Evolutionary conservation across 2,888 invertebrate genomes (phyloP).

Genomic region (Clivina fossor): DNA sequence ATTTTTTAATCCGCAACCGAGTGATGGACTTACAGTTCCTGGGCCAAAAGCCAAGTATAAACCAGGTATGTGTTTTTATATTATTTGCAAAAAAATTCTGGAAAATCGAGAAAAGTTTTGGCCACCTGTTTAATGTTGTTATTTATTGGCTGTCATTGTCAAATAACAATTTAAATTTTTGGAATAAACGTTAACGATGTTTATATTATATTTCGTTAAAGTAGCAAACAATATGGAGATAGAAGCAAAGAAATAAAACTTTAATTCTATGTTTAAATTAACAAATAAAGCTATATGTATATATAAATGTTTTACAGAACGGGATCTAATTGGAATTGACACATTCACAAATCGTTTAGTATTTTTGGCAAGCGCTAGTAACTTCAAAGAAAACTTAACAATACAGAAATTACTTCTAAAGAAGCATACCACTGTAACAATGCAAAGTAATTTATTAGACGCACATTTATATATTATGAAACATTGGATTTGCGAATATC

Average conservation of each 20-base stretch:
- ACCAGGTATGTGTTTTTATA: too few relatives aligned
- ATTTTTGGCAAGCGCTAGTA: conserved; percentile 87
- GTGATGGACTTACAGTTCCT: conserved; percentile 67
- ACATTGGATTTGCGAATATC: conserved; percentile 79
- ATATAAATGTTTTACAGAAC: conserved; percentile 57
- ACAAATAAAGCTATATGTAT: too few relatives aligned
- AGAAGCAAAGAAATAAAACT: too few relatives aligned
- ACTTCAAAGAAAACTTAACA: conserved; percentile 80
- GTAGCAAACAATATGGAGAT: too few relatives aligned
- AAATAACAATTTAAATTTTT: too few relatives aligned
- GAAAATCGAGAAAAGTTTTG: too few relatives aligned
- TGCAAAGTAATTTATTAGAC: conserved; percentile 79
- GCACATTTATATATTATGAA: conserved; percentile 90
- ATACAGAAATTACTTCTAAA: conserved; percentile 72
- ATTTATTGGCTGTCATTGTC: too few relatives aligned
- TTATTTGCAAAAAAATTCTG: too few relatives aligned
- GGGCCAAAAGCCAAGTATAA: conserved; percentile 87
- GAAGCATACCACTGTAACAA: conserved; percentile 74
- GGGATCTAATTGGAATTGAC: conserved; percentile 86
- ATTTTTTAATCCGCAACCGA: conserved; percentile 70
- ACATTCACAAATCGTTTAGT: conserved; percentile 76
- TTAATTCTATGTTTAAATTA: too few relatives aligned
- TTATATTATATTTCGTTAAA: too few relatives aligned
- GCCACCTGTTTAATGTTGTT: too few relatives aligned
- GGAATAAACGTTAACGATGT: too few relatives aligned